phyloP scores from a whole-genome alignment of 2,113 vertebrate species.

The Micronycteris hirsuta region DNA sequence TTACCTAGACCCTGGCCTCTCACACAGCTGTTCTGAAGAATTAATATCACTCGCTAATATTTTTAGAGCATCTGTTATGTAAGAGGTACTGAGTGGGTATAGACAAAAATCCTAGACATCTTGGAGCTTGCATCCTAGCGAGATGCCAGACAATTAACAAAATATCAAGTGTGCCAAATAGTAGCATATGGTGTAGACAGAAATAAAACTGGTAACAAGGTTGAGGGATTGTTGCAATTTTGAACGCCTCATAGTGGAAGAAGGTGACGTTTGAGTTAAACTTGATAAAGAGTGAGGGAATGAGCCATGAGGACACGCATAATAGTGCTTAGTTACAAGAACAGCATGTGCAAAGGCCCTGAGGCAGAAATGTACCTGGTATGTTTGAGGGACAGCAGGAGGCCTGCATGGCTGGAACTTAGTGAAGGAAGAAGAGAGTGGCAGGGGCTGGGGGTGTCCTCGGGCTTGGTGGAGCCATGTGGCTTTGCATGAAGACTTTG shows the following conservation, averaged over 20 bases:
- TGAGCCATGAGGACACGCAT: neutral
- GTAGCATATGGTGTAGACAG: neutral
- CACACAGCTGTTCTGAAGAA: neutral
- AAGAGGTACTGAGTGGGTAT: neutral
- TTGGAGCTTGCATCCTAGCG: neutral
- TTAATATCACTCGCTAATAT: rapidly evolving
- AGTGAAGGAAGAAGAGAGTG: neutral
- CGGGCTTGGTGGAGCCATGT: neutral
- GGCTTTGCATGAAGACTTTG: neutral
- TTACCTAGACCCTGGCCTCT: rapidly evolving
- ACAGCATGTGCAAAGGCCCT: neutral
- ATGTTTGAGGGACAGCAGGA: neutral
- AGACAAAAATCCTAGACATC: neutral
- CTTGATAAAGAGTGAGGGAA: too few species aligned
- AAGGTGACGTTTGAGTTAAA: neutral
- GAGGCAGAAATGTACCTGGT: neutral
- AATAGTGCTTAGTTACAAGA: neutral
- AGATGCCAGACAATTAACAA: neutral
- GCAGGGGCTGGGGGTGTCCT: too few species aligned
- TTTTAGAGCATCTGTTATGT: neutral
- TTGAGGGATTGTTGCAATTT: too few species aligned
- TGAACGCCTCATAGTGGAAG: neutral
- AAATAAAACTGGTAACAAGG: neutral
- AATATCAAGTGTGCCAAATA: rapidly evolving
- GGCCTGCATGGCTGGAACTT: neutral